phyloP scores from a whole-genome alignment of 2,797 vertebrate genomes.

The Lagorchestes hirsutus region DNA sequence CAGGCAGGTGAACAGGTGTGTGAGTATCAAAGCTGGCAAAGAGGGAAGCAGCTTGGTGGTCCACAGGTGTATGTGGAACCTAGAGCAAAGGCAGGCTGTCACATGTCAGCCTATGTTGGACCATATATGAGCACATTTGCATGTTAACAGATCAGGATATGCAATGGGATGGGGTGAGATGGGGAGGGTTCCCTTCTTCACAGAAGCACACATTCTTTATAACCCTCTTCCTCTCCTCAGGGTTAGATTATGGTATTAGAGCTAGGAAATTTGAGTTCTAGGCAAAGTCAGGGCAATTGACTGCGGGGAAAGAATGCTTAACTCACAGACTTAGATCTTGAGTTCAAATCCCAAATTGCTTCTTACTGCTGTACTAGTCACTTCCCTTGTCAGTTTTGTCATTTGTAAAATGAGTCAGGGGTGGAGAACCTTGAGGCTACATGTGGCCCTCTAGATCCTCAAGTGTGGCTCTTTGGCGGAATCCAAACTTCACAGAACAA shows the following conservation, averaged over 20 bases:
- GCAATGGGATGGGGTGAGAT: neutral
- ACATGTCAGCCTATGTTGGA: neutral
- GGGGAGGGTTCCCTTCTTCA: neutral
- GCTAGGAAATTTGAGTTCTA: neutral
- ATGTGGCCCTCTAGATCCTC: too few species aligned
- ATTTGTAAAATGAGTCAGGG: neutral
- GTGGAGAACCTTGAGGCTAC: too few species aligned
- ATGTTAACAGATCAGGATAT: fast-evolving
- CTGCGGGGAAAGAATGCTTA: neutral
- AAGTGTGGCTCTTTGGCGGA: too few species aligned
- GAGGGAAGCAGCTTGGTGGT: neutral
- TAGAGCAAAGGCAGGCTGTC: neutral
- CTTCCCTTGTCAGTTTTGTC: neutral
- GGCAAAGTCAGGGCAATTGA: neutral
- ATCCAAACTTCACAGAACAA: too few species aligned
- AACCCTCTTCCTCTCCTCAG: neutral
- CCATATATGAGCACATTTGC: fast-evolving
- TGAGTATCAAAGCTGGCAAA: neutral
- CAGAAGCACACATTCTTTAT: neutral
- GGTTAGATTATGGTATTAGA: neutral
- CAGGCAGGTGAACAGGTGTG: neutral
- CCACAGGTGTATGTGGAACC: neutral
- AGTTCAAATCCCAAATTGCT: neutral
- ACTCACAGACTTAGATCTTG: neutral
- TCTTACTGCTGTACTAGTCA: neutral